Percentiles rank a stretch among this genome's conserved stretches.
These are phyloP conservation scores for Muscicapa comitata DNA, from an alignment of 2,797 vertebrate genomes.

Conservation along the genomic window DNA sequence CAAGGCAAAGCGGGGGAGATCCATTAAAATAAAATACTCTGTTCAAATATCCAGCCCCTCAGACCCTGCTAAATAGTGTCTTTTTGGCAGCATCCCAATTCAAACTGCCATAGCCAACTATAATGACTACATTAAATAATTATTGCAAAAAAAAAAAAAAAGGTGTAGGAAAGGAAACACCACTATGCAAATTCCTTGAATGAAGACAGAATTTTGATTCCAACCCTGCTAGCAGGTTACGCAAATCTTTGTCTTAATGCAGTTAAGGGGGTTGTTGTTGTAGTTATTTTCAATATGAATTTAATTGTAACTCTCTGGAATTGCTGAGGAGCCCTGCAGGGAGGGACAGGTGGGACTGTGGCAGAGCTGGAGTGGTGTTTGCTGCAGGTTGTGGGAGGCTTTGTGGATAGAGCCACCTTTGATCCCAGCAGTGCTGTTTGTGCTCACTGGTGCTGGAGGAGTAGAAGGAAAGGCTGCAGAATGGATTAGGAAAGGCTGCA, in stretches of 20 bases:
- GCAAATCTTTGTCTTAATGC: background rate
- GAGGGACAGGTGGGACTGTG: background rate
- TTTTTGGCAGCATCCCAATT: slow-evolving; percentile 7
- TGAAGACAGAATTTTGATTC: background rate
- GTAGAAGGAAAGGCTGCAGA: background rate
- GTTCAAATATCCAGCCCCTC: background rate
- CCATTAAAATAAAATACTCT: slow-evolving; percentile 10
- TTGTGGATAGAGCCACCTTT: background rate
- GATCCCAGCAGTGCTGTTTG: background rate
- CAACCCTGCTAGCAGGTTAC: background rate
- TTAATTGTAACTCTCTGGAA: background rate
- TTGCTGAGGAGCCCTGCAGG: background rate
- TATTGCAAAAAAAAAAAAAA: background rate
- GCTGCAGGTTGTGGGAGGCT: background rate
- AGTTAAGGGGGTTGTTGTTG: background rate
- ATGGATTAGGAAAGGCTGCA: background rate
- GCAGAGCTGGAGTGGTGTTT: background rate
- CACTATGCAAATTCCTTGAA: background rate
- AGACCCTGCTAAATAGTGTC: background rate
- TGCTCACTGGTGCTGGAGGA: background rate
- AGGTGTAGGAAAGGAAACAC: background rate
- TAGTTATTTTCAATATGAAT: background rate
- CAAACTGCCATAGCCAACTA: background rate
- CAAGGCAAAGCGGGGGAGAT: background rate
- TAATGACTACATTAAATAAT: slow-evolving; percentile 31